Base-by-base conservation (phyloP, 1,140 invertebrate species). In the Notospermus geniculatus region DNA sequence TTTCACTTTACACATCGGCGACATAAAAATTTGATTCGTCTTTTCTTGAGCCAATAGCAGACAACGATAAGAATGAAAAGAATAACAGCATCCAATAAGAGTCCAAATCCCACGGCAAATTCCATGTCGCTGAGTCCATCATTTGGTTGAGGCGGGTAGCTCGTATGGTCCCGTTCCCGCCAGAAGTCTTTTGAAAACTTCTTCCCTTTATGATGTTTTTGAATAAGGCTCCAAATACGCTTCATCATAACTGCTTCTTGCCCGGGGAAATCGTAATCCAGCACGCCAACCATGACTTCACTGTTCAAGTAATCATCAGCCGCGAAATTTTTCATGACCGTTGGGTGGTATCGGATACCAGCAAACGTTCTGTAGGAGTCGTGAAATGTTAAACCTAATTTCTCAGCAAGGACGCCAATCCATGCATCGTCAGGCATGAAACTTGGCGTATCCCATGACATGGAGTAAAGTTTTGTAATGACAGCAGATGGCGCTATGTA, bases 221-320 rank as follows among this genome's bases (percentile, higher is more conserved):
- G 29, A 9, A 57, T 57, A 22, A 29, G 17, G 5, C 11, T 2
- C 67, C 67, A 69, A n/a, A 66, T 13, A 32, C 60, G 59, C 9
- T 56, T 54, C 55, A 69, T 69, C 39, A 69, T 62, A 1, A 53
- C 53, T 7, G 60, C 59, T 56, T 69, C 67, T 52, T 64, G 58
- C 1, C 62, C 59, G 17, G 59, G 61, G 53, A 64, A 66, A 17
- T 54, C 58, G 39, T 64, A 63, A 25, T 57, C 59, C 13, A 66
- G 32, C 2, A 69, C 50, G 15, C 58, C 67, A 13, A 69, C 61
- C 67, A 69, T 69, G 2, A 63, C 57, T 1, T 57, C 32, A 28
- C 54, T 57, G 1, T 28, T 25, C 22, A 59, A 30, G 52, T 69
- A 69, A 30, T 63, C 53, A 22, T 43, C 43, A 17, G 41, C 53